Base-by-base conservation (phyloP, 2,797 vertebrate species). In the Rhinichthys osculus region DNA sequence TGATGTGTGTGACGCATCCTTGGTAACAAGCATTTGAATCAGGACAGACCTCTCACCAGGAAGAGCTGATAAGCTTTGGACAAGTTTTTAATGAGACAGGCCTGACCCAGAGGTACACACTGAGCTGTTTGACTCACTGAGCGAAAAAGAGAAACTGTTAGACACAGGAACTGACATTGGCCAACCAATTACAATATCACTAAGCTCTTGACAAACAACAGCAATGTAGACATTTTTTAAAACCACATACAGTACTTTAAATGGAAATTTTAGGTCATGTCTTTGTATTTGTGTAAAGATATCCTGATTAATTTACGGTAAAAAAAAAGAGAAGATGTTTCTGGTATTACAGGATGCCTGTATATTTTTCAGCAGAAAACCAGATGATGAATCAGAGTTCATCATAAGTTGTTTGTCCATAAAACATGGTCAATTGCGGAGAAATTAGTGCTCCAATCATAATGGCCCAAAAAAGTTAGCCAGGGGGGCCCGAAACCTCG, bases 1-100 rank as follows among this genome's bases (percentile, higher is more conserved):
- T 1, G 4, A 38, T 13, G 13, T 44, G 27, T 73, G 44, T 54
- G 80, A 87, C 14, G 81, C 82, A 64, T 57, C 80, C 69, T 72
- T 71, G 35, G 13, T 81, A 87, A 86, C 86, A 52, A 87, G 40
- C 23, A 74, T 69, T 76, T 79, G 40, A 78, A 71, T 86, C 50
- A 42, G 81, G 88, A 86, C 85, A 84, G 83, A 85, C 44, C 82
- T 73, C 42, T 74, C 80, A 89, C 82, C 72, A 90, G 89, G 89
- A 91, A 90, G 88, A 85, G 40, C 59, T 85, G 82, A 90, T 91
- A 91, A 89, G 82, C 62, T n/a, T 35, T 57, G 76, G 52, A 74
- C 74, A 83, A 62, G 78, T 54, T 82, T 87, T 30, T 72, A 82
- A 82, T 76, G 52, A 80, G 42, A 74, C 74, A 40, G 80, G 21